These are phyloP conservation scores for Amphiprion percula DNA, from an alignment of 2,113 vertebrate species.

Conservation along the genomic window DNA sequence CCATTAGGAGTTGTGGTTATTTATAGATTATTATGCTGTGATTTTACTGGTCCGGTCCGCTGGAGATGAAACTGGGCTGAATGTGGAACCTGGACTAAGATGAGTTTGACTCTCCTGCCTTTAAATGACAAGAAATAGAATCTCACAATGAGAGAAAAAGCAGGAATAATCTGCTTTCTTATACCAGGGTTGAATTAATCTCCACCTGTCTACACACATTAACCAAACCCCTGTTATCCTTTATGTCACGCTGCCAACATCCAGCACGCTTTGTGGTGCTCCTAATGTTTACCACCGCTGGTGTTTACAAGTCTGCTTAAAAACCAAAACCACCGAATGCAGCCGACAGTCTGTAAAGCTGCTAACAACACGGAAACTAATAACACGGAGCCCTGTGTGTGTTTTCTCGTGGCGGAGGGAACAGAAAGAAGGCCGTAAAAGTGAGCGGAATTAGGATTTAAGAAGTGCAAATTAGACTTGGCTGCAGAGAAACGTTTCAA, in stretches of 20 bases:
- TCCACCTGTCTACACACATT: slow-evolving; percentile 48
- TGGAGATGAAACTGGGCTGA: no score
- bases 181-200: background rate
- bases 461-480: slow-evolving; percentile 62
- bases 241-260: slow-evolving; percentile 39
- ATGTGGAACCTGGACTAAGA: no score
- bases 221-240: slow-evolving; percentile 22
- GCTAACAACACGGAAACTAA: slow-evolving; percentile 55
- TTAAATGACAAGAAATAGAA: background rate
- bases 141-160: background rate
- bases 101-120: background rate
- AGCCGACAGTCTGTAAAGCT: slow-evolving; percentile 67
- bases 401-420: slow-evolving; percentile 22
- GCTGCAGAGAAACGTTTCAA: slow-evolving; percentile 30
- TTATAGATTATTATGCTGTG: no score
- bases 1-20: no score
- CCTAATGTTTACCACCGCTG: slow-evolving; percentile 66
- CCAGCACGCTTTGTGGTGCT: slow-evolving; percentile 49
- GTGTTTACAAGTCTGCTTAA: slow-evolving; percentile 78
- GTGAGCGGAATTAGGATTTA: slow-evolving; percentile 67
- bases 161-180: no score
- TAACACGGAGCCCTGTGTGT: slow-evolving; percentile 30
- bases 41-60: no score
- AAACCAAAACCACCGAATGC: slow-evolving; percentile 49
- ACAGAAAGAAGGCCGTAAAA: slow-evolving; percentile 54